Conservation (phyloP, 2,113 vertebrate species). For the Peromyscus leucopus region DNA sequence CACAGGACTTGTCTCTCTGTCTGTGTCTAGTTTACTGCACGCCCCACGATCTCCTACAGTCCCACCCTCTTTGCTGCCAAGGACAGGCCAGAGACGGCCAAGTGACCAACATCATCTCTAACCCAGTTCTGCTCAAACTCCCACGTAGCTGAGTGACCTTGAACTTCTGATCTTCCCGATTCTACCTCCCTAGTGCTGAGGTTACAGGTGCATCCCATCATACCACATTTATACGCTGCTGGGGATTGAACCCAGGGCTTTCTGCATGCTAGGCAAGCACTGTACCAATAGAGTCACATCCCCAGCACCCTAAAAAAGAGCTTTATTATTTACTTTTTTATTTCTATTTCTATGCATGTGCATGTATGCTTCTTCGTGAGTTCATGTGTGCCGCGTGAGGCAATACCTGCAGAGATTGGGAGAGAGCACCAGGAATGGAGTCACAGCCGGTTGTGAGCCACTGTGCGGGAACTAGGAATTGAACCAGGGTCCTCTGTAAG, state of each 20-base stretch:
- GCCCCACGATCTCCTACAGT: not conserved
- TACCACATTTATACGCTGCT: not conserved
- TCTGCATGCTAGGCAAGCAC: not conserved
- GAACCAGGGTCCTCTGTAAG: not conserved
- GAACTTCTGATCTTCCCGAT: not conserved
- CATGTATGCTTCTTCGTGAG: not conserved
- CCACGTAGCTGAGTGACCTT: not conserved
- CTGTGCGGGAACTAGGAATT: not conserved
- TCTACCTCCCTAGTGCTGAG: not conserved
- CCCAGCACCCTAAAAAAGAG: not conserved
- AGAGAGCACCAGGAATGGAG: not conserved
- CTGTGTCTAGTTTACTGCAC: not conserved
- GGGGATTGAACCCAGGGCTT: not conserved
- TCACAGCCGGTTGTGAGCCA: not conserved
- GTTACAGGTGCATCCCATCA: not conserved
- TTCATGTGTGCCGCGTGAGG: too few relatives aligned
- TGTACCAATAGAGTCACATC: not conserved
- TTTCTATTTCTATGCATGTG: not conserved
- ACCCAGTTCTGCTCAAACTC: not conserved
- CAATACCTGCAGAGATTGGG: too few relatives aligned
- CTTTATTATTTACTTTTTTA: not conserved
- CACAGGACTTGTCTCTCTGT: not conserved
- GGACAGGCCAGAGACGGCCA: not conserved
- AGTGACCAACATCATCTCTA: not conserved
- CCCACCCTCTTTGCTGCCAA: not conserved